Base-by-base conservation (phyloP, 2,113 vertebrate genomes). In the Hypomesus transpacificus region DNA sequence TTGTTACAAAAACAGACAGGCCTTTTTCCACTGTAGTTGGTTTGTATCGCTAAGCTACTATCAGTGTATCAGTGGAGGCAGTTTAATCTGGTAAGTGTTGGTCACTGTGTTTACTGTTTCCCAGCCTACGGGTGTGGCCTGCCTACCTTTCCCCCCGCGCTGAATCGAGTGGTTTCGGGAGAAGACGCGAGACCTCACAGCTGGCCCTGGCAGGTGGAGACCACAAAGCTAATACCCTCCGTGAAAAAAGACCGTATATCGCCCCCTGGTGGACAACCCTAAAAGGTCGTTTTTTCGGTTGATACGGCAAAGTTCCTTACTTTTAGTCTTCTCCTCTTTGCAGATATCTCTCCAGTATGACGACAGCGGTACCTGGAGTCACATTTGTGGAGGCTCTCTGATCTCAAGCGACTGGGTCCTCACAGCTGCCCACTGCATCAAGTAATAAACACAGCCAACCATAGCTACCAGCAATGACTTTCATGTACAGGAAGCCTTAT, bases 391-490 rank as follows among this genome's bases (percentile, higher is more conserved):
- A 0, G 94, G 95, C 1, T 94, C 92, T 69, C 88, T 96, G 67
- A 95, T 97, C 50, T 78, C 85, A 4, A 3, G 72, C 0, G 82
- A 84, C 76, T 94, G 91, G 80, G 94, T 97, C 70, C 89, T 96
- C 75, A 98, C 95, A 0, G 95, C 95, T 0, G 95, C 96, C 68
- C 96, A 96, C 80, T 96, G 95, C 68, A 94, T 95, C 91, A 93
- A 92, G 95, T 98, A 89, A 68, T 7, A 73, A 13, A 24, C 3
- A 13, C 39, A 46, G 13, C 9, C 39, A 46, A 46, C 39, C 0
- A 3, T 34, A 34, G 31, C 1, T 34, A 34, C 31, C 7, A 46
- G 39, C 39, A 13, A 46, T 46, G 7, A 46, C 39, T 46, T 46
- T 46, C 2, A 11, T 9, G 24, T 26, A 26, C 13, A 46, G 39